Evolutionary conservation across 2,797 vertebrate genomes (phyloP).

Genomic region (Valencia hispanica): DNA sequence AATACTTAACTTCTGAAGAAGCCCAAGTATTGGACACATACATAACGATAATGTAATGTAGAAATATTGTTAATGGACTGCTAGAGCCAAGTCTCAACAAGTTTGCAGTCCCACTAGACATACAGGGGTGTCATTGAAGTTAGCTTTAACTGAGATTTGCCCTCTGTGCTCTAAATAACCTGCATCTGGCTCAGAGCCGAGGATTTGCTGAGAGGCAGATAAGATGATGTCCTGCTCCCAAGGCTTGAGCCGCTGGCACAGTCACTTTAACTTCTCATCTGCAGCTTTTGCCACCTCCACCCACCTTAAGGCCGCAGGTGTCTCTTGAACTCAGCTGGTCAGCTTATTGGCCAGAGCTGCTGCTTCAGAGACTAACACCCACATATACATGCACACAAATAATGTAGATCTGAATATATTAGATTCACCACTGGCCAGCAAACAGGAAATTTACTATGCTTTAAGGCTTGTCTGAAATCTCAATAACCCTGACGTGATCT

Average conservation of each 20-base stretch:
- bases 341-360: slow-evolving; percentile 37
- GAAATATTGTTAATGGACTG: neutral
- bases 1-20: no score
- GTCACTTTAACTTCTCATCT: slow-evolving; percentile 49
- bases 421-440: neutral
- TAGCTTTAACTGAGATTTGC: slow-evolving; percentile 45
- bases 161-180: slow-evolving; percentile 39
- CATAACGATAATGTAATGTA: neutral
- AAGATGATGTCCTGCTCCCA: slow-evolving; percentile 39
- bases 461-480: neutral
- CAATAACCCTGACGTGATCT: neutral
- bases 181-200: slow-evolving; percentile 46
- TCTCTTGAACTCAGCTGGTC: slow-evolving; percentile 37
- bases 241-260: slow-evolving; percentile 40
- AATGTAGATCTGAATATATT: neutral
- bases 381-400: neutral
- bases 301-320: slow-evolving; percentile 34
- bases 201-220: slow-evolving; percentile 54
- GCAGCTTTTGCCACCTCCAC: slow-evolving; percentile 23
- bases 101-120: neutral
- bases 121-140: neutral
- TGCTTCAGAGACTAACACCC: slow-evolving; percentile 23
- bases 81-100: neutral
- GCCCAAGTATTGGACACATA: neutral
- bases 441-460: neutral